Evolutionary conservation across 2,113 vertebrate genomes (phyloP), one percentile per base, ranked within the genome.

Genomic region (Nymphicus hollandicus): DNA sequence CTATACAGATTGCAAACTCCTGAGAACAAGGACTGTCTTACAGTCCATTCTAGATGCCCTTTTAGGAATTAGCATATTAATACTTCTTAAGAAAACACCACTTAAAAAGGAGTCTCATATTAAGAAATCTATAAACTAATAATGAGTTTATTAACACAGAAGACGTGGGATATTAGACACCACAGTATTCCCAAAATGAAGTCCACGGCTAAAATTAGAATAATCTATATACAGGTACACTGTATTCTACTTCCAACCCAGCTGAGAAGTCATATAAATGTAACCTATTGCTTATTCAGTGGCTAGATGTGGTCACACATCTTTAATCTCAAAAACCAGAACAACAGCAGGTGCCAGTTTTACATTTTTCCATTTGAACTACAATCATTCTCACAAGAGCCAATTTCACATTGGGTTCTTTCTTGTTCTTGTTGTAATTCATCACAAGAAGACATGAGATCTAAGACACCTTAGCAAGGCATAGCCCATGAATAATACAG

Each of bases 281-380:
- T n/a, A 74, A 70, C 50, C 46, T 77, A 66, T 29, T 61, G 66
- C 70, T 91, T 66, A 33, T 33, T 72, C 77, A 9, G 65, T 4
- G 24, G 39, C 61, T n/a, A 23, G 24, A 33, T 56, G 55, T 11
- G 69, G 71, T 93, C 71, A 53, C 81, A 49, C 44, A 7, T 37
- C 69, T 97, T 94, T 97, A 85, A 76, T 96, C 95, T 84, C 87
- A 95, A 94, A 84, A 79, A 47, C 9, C 95, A 83, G 91, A 91
- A 69, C 89, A 93, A 83, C 95, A 63, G 63, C 80, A 92, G 89
- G 94, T 85, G 91, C 46, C 52, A 61, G 79, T 87, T 93, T 81
- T 94, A 97, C 95, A 81, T 78, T 92, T 97, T 96, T 86, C 96
- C 50, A 72, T 92, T 93, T 96, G 97, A 97, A 97, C 97, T 95